A percentile compares a stretch with the other conserved stretches of the same genome.
Conservation (phyloP, 2,113 vertebrate genomes). For the Rhinolophus ferrumequinum region DNA sequence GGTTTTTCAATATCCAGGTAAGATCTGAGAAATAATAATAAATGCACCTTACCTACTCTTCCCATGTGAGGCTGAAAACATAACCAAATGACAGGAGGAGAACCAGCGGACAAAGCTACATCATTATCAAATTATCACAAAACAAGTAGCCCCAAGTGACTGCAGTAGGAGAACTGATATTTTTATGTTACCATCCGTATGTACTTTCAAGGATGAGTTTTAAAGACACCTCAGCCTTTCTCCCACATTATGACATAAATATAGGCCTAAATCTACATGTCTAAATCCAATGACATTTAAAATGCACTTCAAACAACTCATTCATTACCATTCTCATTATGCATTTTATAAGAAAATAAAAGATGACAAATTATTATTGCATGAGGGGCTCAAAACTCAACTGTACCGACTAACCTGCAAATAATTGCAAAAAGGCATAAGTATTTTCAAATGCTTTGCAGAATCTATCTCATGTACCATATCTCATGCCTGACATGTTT, state of each 20-base stretch:
- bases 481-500: neutral
- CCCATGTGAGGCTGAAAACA: neutral
- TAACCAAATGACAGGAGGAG: neutral
- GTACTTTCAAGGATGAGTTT: neutral
- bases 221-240: neutral
- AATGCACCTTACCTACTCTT: neutral
- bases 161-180: neutral
- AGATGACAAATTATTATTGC: neutral
- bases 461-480: neutral
- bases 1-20: neutral
- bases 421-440: neutral
- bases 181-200: neutral
- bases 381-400: neutral
- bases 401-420: neutral
- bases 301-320: neutral
- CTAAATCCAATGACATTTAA: conserved; percentile 23
- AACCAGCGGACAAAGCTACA: neutral
- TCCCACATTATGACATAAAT: neutral
- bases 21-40: neutral
- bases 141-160: neutral
- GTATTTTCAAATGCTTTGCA: neutral
- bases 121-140: neutral
- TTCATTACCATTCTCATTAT: neutral
- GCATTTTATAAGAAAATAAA: conserved; percentile 22
- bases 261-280: neutral